Percentiles rank a stretch among this genome's conserved stretches.
These are phyloP conservation scores for Apodemus sylvaticus DNA, from an alignment of 2,113 vertebrate genomes.

Conservation along the genomic window DNA sequence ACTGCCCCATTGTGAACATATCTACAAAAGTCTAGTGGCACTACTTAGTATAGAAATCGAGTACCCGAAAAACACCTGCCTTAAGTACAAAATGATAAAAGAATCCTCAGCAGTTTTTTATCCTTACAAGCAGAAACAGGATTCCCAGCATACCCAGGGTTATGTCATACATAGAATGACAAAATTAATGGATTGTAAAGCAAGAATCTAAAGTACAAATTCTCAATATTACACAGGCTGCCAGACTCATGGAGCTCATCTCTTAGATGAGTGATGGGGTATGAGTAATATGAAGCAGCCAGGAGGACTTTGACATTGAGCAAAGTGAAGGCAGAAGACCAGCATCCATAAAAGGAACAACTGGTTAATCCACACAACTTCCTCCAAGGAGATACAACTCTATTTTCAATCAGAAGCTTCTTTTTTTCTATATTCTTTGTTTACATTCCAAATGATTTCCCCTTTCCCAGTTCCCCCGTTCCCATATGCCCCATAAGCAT, in stretches of 20 bases:
- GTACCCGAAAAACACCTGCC: slow-evolving; percentile 78
- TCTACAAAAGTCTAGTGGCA: neutral
- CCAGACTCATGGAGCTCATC: slow-evolving; percentile 78
- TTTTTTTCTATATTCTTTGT: too few relatives aligned
- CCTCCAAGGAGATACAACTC: slow-evolving; percentile 53
- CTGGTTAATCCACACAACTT: slow-evolving; percentile 75
- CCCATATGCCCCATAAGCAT: too few relatives aligned
- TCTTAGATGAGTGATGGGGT: slow-evolving; percentile 73
- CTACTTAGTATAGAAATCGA: slow-evolving; percentile 64
- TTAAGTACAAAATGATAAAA: slow-evolving; percentile 79
- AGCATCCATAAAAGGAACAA: neutral
- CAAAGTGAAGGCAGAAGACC: neutral
- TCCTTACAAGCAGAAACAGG: slow-evolving; percentile 84
- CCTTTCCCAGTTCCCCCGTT: too few relatives aligned
- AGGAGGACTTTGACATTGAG: neutral
- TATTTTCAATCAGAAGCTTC: slow-evolving; percentile 68
- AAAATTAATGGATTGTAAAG: slow-evolving; percentile 89
- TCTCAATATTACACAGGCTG: slow-evolving; percentile 83
- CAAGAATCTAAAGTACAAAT: slow-evolving; percentile 83
- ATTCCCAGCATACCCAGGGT: slow-evolving; percentile 86
- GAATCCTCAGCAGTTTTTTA: slow-evolving; percentile 80
- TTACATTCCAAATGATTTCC: too few relatives aligned
- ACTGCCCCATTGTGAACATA: neutral
- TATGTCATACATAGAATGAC: too few relatives aligned
- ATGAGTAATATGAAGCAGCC: neutral